phyloP scores from a whole-genome alignment of 2,797 vertebrate species.

The Poecile montanus region DNA sequence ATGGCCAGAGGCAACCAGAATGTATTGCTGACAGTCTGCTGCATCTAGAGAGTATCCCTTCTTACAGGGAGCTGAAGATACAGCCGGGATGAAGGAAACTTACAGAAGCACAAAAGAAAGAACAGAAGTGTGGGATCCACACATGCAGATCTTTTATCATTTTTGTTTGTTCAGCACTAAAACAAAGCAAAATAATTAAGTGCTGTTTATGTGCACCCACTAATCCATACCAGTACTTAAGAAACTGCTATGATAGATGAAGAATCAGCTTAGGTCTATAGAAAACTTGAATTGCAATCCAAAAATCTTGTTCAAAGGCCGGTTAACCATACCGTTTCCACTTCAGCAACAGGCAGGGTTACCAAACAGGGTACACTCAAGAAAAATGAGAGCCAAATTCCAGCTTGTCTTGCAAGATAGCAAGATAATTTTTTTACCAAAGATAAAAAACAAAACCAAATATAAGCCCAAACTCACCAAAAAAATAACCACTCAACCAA shows the following conservation, averaged over 20 bases:
- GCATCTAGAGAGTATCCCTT: neutral
- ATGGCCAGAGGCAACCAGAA: neutral
- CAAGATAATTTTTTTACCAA: neutral
- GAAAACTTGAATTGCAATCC: neutral
- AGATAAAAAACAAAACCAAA: neutral
- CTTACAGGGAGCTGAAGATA: neutral
- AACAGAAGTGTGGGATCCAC: neutral
- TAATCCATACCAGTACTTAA: neutral
- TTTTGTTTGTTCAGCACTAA: neutral
- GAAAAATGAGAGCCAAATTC: neutral
- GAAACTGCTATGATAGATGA: neutral
- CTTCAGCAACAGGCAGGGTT: neutral
- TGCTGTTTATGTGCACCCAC: neutral
- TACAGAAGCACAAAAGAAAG: neutral
- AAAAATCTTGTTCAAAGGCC: neutral
- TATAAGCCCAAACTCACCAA: neutral
- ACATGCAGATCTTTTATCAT: neutral
- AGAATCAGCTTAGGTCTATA: neutral
- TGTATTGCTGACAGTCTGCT: neutral
- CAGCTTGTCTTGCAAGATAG: neutral
- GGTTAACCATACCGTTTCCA: neutral
- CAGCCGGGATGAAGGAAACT: neutral
- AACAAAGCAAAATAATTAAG: neutral
- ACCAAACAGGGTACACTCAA: neutral
- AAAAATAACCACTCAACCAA: neutral